Percentiles rank a stretch among this genome's conserved stretches.
phyloP scores from a whole-genome alignment of 2,797 vertebrate genomes.

The Acridotheres tristis region DNA sequence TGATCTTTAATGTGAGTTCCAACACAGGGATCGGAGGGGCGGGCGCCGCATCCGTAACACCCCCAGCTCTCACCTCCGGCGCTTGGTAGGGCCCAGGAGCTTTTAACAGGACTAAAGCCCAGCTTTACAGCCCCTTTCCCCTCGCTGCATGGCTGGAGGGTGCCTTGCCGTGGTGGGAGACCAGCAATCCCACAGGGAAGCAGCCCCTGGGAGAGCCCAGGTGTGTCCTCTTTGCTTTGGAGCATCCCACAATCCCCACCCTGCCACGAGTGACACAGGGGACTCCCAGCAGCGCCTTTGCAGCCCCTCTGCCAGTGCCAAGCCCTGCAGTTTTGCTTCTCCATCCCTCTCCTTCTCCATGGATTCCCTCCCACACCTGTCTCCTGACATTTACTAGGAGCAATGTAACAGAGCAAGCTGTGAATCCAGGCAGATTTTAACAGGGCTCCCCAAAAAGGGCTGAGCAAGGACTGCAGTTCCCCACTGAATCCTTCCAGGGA shows the following conservation, averaged over 20 bases:
- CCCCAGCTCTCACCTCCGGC: background rate
- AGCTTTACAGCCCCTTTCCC: constrained; percentile 25
- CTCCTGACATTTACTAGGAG: constrained; percentile 20
- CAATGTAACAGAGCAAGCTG: background rate
- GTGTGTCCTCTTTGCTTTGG: background rate
- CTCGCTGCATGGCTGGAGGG: background rate
- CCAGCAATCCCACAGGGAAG: background rate
- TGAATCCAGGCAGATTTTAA: background rate
- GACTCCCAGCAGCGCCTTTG: background rate
- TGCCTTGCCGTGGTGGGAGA: background rate
- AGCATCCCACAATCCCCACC: background rate
- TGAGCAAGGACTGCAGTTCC: background rate
- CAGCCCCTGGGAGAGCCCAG: background rate
- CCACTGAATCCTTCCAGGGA: background rate
- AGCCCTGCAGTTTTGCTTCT: constrained; percentile 23
- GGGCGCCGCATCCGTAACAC: constrained; percentile 43
- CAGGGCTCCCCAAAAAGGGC: background rate
- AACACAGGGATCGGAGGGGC: constrained; percentile 16
- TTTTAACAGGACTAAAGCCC: constrained; percentile 67
- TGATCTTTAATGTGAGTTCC: constrained; percentile 68
- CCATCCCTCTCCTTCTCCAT: constrained; percentile 25
- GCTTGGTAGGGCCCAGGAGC: constrained; percentile 37
- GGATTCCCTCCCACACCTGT: constrained; percentile 31
- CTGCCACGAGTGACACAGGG: background rate
- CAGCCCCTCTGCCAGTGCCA: background rate